These are phyloP conservation scores for Monomorium pharaonis DNA, from an alignment of 1,140 invertebrate species.

Conservation along the genomic window DNA sequence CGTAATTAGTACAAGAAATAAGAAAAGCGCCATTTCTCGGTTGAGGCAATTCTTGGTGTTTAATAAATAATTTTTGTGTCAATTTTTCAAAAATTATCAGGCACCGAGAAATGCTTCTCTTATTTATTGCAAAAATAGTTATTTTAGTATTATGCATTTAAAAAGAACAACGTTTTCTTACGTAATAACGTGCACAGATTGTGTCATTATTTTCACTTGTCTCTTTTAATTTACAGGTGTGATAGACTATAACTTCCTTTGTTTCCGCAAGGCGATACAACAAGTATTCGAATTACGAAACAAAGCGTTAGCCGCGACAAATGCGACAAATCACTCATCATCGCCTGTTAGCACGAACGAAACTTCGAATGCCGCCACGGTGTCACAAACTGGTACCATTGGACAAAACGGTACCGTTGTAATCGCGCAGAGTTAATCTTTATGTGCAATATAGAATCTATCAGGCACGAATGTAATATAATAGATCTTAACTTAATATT, in stretches of 20 bases:
- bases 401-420: slow-evolving; percentile 81
- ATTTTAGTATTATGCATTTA: slow-evolving; percentile 10
- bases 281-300: slow-evolving; percentile 95
- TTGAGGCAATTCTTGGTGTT: no score
- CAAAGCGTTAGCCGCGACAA: slow-evolving; percentile 84
- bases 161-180: neutral
- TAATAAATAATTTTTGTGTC: no score
- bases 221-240: slow-evolving; percentile 88
- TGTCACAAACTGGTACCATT: slow-evolving; percentile 74
- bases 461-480: slow-evolving; percentile 8
- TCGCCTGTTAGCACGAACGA: slow-evolving; percentile 80
- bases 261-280: slow-evolving; percentile 96
- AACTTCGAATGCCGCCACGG: slow-evolving; percentile 71
- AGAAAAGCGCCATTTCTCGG: no score
- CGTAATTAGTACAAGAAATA: no score
- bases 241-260: slow-evolving; percentile 98
- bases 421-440: slow-evolving; percentile 79
- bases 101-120: no score
- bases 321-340: slow-evolving; percentile 78
- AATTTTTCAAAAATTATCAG: no score
- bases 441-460: slow-evolving; percentile 39
- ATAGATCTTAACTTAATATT: neutral
- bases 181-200: neutral
- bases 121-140: no score
- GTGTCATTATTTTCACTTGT: neutral